Conservation (phyloP, 2,888 invertebrate genomes). For the Xanthorhoe spadicearia region DNA sequence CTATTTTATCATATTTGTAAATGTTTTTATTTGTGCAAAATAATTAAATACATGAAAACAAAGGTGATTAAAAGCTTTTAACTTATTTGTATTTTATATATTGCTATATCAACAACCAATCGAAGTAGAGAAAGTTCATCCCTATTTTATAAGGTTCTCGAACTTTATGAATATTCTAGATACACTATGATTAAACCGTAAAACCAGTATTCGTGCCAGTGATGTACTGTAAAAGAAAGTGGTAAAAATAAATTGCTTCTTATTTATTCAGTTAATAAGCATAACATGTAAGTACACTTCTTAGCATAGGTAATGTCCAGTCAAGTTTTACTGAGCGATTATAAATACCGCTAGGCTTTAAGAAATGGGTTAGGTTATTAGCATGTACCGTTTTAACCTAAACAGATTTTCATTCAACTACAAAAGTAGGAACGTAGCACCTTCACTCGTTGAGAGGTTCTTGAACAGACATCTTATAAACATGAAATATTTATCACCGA, state of each 20-base stretch:
- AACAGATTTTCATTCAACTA: constrained; percentile 57
- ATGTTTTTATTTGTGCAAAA: too few species aligned
- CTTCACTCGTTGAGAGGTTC: constrained; percentile 42
- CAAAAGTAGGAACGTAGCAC: constrained; percentile 44
- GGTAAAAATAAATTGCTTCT: constrained; percentile 19
- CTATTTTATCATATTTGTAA: too few species aligned
- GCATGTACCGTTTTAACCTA: constrained; percentile 54
- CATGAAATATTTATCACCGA: constrained; percentile 38
- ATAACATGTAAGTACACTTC: constrained; percentile 15
- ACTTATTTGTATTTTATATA: constrained; percentile 1
- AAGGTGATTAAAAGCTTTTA: background rate
- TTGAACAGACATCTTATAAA: constrained; percentile 42
- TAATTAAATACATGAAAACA: background rate
- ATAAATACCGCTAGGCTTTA: constrained; percentile 64
- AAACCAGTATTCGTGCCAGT: constrained; percentile 21
- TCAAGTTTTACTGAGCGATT: constrained; percentile 68
- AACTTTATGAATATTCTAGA: constrained; percentile 10
- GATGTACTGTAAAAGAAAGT: constrained; percentile 6
- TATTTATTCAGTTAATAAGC: constrained; percentile 29
- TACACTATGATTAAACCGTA: constrained; percentile 26
- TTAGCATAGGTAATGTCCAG: constrained; percentile 55
- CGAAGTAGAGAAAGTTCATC: constrained; percentile 40
- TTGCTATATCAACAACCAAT: constrained; percentile 49
- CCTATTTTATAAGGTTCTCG: constrained; percentile 26
- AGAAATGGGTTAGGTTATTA: constrained; percentile 66